Evolutionary conservation across 2,797 vertebrate species (phyloP).

Genomic region (Darevskia mixta): DNA sequence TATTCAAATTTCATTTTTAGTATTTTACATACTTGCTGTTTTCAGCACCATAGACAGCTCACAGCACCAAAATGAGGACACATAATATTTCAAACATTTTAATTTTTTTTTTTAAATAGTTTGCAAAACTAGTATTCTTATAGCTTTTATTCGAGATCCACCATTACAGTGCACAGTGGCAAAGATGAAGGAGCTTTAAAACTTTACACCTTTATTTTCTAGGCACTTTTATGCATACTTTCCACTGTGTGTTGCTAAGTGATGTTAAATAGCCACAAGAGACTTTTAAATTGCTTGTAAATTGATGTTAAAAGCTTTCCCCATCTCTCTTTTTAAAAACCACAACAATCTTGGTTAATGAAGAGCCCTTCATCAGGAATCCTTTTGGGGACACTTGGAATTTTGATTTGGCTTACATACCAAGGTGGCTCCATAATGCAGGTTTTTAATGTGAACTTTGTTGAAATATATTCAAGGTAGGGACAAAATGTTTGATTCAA

Average conservation of each 20-base stretch:
- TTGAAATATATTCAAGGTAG: background rate
- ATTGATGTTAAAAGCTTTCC: conserved; percentile 69
- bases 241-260: conserved; percentile 67
- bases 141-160: conserved; percentile 46
- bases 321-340: conserved; percentile 47
- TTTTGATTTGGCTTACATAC: background rate
- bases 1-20: background rate
- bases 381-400: background rate
- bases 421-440: background rate
- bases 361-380: background rate
- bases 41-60: background rate
- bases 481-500: background rate
- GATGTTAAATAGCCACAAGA: conserved; percentile 60
- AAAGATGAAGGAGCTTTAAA: background rate
- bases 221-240: conserved; percentile 65
- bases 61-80: background rate
- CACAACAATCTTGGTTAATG: conserved; percentile 66
- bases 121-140: background rate
- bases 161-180: conserved; percentile 59
- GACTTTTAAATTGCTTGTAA: conserved; percentile 71
- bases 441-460: background rate
- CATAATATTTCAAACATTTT: background rate
- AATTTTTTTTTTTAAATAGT: too few relatives aligned
- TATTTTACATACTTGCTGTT: background rate
- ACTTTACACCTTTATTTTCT: conserved; percentile 40